Conservation (phyloP, 2,888 invertebrate species). For the Odontocerum albicorne region DNA sequence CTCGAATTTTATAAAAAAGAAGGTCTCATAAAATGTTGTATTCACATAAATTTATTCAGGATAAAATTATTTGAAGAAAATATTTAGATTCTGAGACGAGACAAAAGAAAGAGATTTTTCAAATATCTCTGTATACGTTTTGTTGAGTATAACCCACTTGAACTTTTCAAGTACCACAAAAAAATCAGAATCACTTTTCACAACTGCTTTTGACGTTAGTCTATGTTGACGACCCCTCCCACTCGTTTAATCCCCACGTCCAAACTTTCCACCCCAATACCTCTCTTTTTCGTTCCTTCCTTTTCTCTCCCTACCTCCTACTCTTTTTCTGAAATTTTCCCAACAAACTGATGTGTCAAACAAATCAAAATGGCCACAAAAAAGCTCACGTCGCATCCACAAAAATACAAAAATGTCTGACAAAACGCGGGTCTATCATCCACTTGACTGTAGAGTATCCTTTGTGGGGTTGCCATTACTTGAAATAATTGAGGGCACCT, state of each 20-base stretch:
- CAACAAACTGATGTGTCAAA: neutral
- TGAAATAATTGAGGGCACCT: too few species aligned
- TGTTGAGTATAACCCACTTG: too few species aligned
- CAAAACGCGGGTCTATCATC: neutral
- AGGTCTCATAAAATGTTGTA: too few species aligned
- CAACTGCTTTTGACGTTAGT: conserved; percentile 10
- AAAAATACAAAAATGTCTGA: conserved; percentile 1
- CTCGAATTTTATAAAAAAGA: too few species aligned
- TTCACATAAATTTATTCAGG: too few species aligned
- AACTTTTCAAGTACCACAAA: too few species aligned
- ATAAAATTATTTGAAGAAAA: too few species aligned
- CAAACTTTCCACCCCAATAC: neutral
- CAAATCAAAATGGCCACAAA: conserved; percentile 7
- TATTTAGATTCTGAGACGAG: too few species aligned
- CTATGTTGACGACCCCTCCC: conserved; percentile 5
- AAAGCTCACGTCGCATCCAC: conserved; percentile 1
- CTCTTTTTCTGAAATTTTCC: neutral
- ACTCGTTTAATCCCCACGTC: conserved; percentile 1
- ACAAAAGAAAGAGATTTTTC: too few species aligned
- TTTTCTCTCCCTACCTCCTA: neutral
- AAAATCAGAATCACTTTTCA: conserved; percentile 4
- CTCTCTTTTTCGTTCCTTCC: neutral
- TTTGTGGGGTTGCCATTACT: too few species aligned
- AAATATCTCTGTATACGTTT: too few species aligned
- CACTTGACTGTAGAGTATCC: too few species aligned